Conservation (phyloP, 2,888 invertebrate genomes). For the Drosophila sordidula region DNA sequence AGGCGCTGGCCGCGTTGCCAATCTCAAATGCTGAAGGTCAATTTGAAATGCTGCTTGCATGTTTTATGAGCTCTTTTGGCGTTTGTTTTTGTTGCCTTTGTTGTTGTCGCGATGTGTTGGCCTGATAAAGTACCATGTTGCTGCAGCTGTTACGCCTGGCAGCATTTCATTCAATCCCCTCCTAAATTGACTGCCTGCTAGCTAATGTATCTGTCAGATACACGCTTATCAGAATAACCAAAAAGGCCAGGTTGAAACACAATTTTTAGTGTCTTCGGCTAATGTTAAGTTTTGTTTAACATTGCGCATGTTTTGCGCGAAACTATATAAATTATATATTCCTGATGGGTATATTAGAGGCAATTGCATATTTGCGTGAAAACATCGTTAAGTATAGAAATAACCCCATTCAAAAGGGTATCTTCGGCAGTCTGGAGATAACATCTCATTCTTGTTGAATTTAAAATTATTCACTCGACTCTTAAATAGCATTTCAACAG, state of each 20-base stretch:
- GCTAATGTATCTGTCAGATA: conserved; percentile 63
- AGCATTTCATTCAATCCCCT: conserved; percentile 43
- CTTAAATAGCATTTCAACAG: conserved; percentile 22
- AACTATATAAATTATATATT: no score
- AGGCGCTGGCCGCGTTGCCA: conserved; percentile 26
- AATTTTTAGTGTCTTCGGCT: neutral
- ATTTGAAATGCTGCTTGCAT: conserved; percentile 65
- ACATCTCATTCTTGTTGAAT: neutral
- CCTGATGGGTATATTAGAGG: no score
- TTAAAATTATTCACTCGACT: conserved; percentile 23
- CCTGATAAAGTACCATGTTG: conserved; percentile 47
- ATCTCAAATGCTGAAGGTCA: conserved; percentile 70
- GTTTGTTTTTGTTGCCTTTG: conserved; percentile 21
- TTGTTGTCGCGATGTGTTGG: conserved; percentile 45
- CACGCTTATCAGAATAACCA: conserved; percentile 34
- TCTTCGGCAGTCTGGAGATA: neutral
- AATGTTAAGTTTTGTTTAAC: no score
- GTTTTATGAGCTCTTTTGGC: conserved; percentile 64
- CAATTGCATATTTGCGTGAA: no score
- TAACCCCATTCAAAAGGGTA: no score
- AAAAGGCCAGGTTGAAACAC: neutral
- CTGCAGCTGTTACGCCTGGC: conserved; percentile 56
- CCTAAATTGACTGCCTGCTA: conserved; percentile 7
- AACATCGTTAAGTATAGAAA: no score
- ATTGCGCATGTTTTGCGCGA: no score